Percentiles rank a stretch among this genome's conserved stretches.
phyloP scores from a whole-genome alignment of 2,888 invertebrate species.

The Catotricha subobsoleta region DNA sequence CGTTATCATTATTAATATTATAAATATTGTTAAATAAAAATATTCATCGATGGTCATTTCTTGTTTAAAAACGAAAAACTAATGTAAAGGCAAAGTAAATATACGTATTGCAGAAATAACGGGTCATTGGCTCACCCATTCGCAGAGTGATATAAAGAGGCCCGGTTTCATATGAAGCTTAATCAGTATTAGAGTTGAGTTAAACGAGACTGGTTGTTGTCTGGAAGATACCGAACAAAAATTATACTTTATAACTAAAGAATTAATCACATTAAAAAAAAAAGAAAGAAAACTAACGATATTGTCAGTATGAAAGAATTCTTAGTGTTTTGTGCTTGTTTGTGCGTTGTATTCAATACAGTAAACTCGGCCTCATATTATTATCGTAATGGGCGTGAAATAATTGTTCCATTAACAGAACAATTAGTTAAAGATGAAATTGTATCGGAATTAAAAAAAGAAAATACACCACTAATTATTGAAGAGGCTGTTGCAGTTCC shows the following conservation, averaged over 20 bases:
- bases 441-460: constrained; percentile 4
- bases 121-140: constrained; percentile 5
- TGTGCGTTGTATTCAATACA: not conserved
- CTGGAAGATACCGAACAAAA: not conserved
- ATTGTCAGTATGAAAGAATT: not conserved
- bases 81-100: no score
- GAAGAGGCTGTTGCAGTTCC: not conserved
- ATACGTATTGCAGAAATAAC: not conserved
- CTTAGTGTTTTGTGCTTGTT: not conserved
- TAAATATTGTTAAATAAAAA: no score
- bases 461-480: not conserved
- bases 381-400: constrained; percentile 3
- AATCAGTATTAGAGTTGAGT: constrained; percentile 1
- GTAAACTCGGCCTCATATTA: constrained; percentile 7
- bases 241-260: not conserved
- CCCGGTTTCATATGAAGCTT: not conserved
- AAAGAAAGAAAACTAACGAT: no score
- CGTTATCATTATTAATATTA: no score
- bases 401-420: not conserved
- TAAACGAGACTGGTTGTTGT: not conserved
- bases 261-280: not conserved
- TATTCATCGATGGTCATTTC: no score
- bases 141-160: constrained; percentile 2
- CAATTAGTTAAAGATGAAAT: constrained; percentile 2
- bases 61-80: no score